Evolutionary conservation across 2,888 invertebrate genomes (phyloP), one percentile per base, ranked within the genome.

Genomic region (Noctua janthina): DNA sequence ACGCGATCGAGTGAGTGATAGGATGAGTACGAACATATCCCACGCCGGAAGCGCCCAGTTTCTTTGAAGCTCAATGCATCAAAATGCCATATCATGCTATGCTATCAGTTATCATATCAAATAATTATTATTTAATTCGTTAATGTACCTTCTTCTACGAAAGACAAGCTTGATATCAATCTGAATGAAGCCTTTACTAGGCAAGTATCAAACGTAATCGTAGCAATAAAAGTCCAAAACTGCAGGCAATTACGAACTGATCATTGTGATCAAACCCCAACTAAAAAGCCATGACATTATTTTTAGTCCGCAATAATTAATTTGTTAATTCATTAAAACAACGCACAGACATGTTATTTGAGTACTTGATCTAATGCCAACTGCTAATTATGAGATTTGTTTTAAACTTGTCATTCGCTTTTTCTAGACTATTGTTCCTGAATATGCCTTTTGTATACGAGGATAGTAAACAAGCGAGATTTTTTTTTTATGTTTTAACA

Each of bases 341-440:
- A 59, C 17, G 64, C 35, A 64, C 62, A 64, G 17, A 23, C 39
- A 51, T 39, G 29, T 46, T 75, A 68, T 62, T 62, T 43, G 7
- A 81, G 76, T 68, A 69, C 54, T 76, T 88, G 78, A 68, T 66
- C 54, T 20, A 69, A 74, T 64, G 74, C 69, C 74, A 88, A 75
- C 66, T n/a, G 64, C 8, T 71, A 86, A 76, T 64, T 74, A 75
- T 4, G 75, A 87, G 17, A 76, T 73, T 79, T 74, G 17, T 67
- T 86, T 71, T 56, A 43, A 73, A 67, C 88, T 88, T 88, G 87
- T 87, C 87, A 87, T 78, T 79, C 39, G 80, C 76, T 81, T 88
- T 67, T 88, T 77, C 59, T 62, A 78, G 17, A 59, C 46, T 77
- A 59, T 62, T 62, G 78, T 87, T 87, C 77, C 79, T 84, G 51